phyloP scores from a whole-genome alignment of 1,140 invertebrate genomes.

The Sitophilus oryzae region DNA sequence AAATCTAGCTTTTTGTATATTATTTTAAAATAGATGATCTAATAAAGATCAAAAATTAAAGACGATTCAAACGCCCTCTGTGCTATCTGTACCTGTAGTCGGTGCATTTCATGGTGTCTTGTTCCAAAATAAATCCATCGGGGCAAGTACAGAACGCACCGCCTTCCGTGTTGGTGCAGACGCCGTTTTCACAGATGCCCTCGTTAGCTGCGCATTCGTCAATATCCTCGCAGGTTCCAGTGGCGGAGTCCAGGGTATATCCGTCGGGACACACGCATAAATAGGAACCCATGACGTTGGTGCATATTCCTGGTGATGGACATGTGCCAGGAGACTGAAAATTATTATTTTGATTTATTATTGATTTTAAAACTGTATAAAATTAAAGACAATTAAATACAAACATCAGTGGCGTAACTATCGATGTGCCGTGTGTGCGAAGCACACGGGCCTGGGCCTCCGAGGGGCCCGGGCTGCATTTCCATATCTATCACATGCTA shows the following conservation, averaged over 20 bases:
- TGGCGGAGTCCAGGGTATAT: constrained; percentile 55
- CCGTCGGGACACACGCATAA: constrained; percentile 63
- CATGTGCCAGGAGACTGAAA: constrained; percentile 53
- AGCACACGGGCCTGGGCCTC: too few species aligned
- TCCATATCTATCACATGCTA: too few species aligned
- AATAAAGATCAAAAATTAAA: too few species aligned
- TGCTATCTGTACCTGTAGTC: constrained; percentile 29
- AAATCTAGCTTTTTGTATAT: too few species aligned
- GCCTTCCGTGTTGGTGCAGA: constrained; percentile 47
- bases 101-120: constrained; percentile 32
- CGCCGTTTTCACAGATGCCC: constrained; percentile 51
- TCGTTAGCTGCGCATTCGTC: constrained; percentile 44
- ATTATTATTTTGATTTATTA: not conserved
- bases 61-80: too few species aligned
- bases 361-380: not conserved
- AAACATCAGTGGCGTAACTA: too few species aligned
- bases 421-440: too few species aligned
- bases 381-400: too few species aligned
- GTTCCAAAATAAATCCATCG: constrained; percentile 41
- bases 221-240: constrained; percentile 59
- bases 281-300: constrained; percentile 66
- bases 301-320: constrained; percentile 58
- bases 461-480: too few species aligned
- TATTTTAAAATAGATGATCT: too few species aligned
- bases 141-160: constrained; percentile 54